Evolutionary conservation across 2,888 invertebrate species (phyloP).

Genomic region (Perizoma flavofasciatum): DNA sequence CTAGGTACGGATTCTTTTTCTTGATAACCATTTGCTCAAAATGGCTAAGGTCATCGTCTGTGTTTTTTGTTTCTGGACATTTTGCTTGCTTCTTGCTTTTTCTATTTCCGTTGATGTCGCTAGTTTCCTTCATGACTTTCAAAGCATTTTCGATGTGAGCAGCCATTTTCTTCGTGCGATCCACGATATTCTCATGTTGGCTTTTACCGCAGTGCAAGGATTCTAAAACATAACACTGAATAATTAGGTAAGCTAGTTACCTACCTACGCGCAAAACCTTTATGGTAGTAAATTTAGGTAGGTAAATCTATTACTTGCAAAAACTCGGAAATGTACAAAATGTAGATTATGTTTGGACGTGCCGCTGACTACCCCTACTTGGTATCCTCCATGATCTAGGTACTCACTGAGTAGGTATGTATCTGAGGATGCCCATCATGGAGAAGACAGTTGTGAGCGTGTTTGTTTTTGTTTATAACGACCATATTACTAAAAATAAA

Average conservation of each 20-base stretch:
- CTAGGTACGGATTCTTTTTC: conserved; percentile 77
- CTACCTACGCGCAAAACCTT: too few relatives aligned
- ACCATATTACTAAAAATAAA: too few relatives aligned
- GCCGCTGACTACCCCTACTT: too few relatives aligned
- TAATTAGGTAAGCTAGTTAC: not conserved
- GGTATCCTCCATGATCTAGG: too few relatives aligned
- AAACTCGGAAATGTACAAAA: too few relatives aligned
- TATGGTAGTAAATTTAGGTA: too few relatives aligned
- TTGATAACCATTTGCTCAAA: conserved; percentile 73
- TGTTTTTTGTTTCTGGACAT: conserved; percentile 42
- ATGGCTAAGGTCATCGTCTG: conserved; percentile 61
- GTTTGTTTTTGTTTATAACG: too few relatives aligned
- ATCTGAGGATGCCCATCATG: too few relatives aligned
- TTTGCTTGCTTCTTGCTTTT: conserved; percentile 41
- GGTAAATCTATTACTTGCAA: too few relatives aligned
- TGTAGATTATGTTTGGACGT: too few relatives aligned
- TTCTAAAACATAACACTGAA: conserved; percentile 9
- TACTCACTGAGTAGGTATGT: too few relatives aligned
- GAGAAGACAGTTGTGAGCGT: too few relatives aligned
- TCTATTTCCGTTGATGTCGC: conserved; percentile 25
- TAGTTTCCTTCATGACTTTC: conserved; percentile 49
- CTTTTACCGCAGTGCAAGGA: conserved; percentile 37
- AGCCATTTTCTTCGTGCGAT: conserved; percentile 54
- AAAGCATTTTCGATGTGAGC: conserved; percentile 48
- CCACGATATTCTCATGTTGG: conserved; percentile 37